Base-by-base conservation (phyloP, 2,797 vertebrate species). In the Rhabdomys pumilio region DNA sequence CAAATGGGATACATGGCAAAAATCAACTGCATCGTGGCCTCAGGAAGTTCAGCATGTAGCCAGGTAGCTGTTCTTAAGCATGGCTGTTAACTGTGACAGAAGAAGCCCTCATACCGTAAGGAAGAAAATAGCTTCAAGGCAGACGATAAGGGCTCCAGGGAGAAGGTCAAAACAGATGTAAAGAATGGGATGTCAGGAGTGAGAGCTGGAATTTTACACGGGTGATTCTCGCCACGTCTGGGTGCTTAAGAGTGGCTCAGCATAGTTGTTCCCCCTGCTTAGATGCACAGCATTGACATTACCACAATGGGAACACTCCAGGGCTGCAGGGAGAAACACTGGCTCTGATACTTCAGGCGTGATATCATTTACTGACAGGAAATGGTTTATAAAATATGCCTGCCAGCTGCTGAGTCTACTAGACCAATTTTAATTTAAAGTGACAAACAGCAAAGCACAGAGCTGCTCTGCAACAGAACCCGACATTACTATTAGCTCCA, bases 1-100 rank as follows among this genome's bases (percentile, higher is more conserved):
- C 38, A 38, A 87, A 1, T 0, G 3, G 88, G 22, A 0, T 86
- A 97, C 96, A 86, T 7, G 65, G 53, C 94, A 73, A 90, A 97
- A 97, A 96, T 80, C 55, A 93, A 89, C 96, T 97, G 69, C 50
- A 94, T 89, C 90, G 41, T 14, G 57, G 13, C 22, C 94, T 97
- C 38, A 95, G 96, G n/a, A 97, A 93, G 77, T 89, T 91, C 82
- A 80, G 79, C 20, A 53, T 65, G 59, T 67, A 88, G 73, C 50
- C 92, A 53, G 31, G 59, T 80, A 50, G 34, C 63, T 82, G 73
- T 67, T 95, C 47, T 96, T 97, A 97, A 93, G 90, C 82, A 24
- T 61, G 94, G 97, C 95, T 97, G 97, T 97, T 94, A 97, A 72
- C 85, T 89, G 20, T 80, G 69, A 38, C 90, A 92, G 96, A 1